Evolutionary conservation across 1,140 invertebrate genomes (phyloP).

Genomic region (Drosophila tsacasi): DNA sequence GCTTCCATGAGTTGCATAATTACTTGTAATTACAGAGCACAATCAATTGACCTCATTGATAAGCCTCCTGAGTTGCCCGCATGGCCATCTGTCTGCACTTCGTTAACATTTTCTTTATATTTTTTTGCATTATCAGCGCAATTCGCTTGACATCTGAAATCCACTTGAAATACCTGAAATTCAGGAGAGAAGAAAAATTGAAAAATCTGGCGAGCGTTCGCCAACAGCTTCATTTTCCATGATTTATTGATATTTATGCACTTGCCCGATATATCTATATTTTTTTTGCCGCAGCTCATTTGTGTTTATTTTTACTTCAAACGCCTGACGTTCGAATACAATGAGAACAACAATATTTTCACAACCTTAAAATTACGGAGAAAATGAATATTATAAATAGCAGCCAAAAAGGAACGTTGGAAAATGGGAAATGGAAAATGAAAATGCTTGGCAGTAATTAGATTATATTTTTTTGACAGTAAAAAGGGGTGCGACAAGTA

Average conservation of each 20-base stretch:
- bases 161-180: conserved; percentile 23
- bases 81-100: conserved; percentile 26
- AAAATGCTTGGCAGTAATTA: not conserved
- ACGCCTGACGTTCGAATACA: conserved; percentile 25
- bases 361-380: conserved; percentile 59
- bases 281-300: conserved; percentile 12
- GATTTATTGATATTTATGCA: conserved; percentile 42
- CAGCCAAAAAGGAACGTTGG: not conserved
- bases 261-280: conserved; percentile 25
- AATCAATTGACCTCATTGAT: conserved; percentile 61
- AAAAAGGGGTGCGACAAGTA: not conserved
- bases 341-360: conserved; percentile 56
- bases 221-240: conserved; percentile 18
- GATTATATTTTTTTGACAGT: not conserved
- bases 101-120: not conserved
- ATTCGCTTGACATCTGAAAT: conserved; percentile 21
- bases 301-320: conserved; percentile 68
- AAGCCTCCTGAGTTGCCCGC: conserved; percentile 34
- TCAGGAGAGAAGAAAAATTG: conserved; percentile 13
- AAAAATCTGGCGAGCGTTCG: conserved; percentile 8
- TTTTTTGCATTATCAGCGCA: conserved; percentile 49
- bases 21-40: conserved; percentile 1
- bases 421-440: not conserved
- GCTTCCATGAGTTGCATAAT: not conserved
- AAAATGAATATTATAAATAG: conserved; percentile 50